A percentile compares a stretch with the other conserved stretches of the same genome.
These are phyloP conservation scores for Hyposoter dolosus DNA, from an alignment of 2,888 invertebrate genomes.

Conservation along the genomic window DNA sequence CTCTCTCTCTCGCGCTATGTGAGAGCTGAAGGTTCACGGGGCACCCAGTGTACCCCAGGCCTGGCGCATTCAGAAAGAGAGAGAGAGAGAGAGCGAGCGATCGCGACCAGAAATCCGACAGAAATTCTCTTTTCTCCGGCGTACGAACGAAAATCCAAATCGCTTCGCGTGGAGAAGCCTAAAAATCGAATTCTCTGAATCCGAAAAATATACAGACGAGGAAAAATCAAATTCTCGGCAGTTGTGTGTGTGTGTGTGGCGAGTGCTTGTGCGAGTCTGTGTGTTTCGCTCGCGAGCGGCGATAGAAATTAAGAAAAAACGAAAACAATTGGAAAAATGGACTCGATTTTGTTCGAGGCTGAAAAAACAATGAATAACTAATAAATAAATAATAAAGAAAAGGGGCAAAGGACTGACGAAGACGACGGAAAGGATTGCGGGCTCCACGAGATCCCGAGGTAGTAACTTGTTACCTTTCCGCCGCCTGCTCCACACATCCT, in stretches of 20 bases:
- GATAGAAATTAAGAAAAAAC: conserved; percentile 1
- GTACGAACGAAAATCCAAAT: conserved; percentile 15
- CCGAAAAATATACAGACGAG: not conserved
- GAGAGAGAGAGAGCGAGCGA: conserved; percentile 38
- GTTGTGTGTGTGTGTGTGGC: not conserved
- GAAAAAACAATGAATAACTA: not conserved
- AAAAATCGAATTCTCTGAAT: not conserved
- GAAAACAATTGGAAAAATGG: conserved; percentile 15
- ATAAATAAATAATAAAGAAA: not conserved
- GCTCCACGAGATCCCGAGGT: conserved; percentile 77
- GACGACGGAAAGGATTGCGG: conserved; percentile 64
- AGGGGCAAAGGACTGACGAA: conserved; percentile 60
- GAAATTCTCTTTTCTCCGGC: conserved; percentile 31
- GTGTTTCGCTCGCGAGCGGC: not conserved
- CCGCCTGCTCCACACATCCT: conserved; percentile 51
- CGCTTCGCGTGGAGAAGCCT: not conserved
- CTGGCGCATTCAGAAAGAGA: conserved; percentile 3
- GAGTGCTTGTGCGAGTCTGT: conserved; percentile 22
- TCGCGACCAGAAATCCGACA: conserved; percentile 56
- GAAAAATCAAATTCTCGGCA: not conserved
- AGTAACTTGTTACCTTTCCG: conserved; percentile 62
- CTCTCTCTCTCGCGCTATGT: conserved; percentile 74
- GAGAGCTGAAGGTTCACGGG: conserved; percentile 75
- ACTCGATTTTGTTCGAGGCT: not conserved
- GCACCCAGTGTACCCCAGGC: conserved; percentile 71